Percentiles rank a stretch among this genome's conserved stretches.
phyloP scores from a whole-genome alignment of 2,113 vertebrate species.

The Melanocharis versteri region DNA sequence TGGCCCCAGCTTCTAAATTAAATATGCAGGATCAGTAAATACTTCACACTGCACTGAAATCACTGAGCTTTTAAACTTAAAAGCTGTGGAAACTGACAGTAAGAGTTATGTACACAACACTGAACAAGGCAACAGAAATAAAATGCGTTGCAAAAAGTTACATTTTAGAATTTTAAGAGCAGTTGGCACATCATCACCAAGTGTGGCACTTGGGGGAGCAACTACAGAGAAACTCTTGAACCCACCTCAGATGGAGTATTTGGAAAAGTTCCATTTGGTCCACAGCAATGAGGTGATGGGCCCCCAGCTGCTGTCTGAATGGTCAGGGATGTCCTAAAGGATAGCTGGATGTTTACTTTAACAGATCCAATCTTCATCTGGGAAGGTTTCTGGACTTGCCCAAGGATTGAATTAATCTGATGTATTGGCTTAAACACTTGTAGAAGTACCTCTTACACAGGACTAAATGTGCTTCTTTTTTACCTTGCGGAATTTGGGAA shows the following conservation, averaged over 20 bases:
- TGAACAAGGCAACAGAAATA: not conserved
- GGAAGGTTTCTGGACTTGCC: not conserved
- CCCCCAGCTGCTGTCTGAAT: not conserved
- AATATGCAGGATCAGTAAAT: not conserved
- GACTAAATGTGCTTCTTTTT: not conserved
- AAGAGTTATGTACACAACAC: not conserved
- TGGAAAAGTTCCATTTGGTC: not conserved
- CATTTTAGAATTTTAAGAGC: not conserved
- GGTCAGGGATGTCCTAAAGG: not conserved
- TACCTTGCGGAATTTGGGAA: not conserved
- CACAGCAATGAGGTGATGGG: not conserved
- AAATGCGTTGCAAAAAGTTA: not conserved
- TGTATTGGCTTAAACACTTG: not conserved
- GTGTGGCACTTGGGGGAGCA: not conserved
- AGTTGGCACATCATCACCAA: not conserved
- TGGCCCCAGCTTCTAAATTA: not conserved
- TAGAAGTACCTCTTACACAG: not conserved
- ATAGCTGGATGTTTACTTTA: not conserved
- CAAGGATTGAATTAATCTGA: not conserved
- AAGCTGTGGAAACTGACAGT: not conserved
- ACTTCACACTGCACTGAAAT: not conserved
- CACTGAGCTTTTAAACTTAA: not conserved
- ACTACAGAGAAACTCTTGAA: not conserved
- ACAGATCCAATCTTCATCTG: not conserved
- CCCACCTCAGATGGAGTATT: not conserved